Evolutionary conservation across 2,888 invertebrate genomes (phyloP), one percentile per base, ranked within the genome.

Genomic region (Torymus aiolomorphi): DNA sequence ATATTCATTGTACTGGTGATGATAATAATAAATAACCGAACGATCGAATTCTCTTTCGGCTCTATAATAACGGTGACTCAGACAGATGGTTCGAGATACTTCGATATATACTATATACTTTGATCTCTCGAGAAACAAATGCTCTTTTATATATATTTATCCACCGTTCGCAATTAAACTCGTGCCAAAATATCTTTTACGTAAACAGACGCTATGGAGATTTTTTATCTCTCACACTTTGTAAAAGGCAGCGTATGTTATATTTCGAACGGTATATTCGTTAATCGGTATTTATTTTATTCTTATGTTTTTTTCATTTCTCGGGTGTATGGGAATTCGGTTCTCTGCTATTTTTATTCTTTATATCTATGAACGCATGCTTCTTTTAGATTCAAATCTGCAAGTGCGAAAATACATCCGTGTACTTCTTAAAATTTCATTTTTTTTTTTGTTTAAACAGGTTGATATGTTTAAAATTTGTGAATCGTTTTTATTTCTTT

Each of bases 191-290:
- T 69, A 63, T 72, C 42, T 52, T 42, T 72, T 18, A 54, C 73
- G 65, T 51, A 73, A 72, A 61, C 51, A 8, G 63, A 76, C 24
- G 56, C 69, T 80, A 72, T 61, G 52, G 49, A 63, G 54, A 73
- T 74, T 18, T 57, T 66, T 52, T 72, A 16, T 75, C 52, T 31
- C 24, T 42, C 42, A 42, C 42, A 42, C 8, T 42, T 71, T 61
- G 71, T 69, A 78, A 81, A 78, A 83, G 82, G 82, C 82, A 83
- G 80, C 82, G 75, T 72, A 76, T 24, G 76, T 80, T 82, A 77
- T 59, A 42, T 42, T 73, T 69, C n/a, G 59, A 82, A 81, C 56
- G 57, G 78, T 78, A 74, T 42, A 42, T 42, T 81, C 75, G 63
- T 76, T 61, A 65, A 16, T 81, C 75, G 31, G 56, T 76, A 57